Conservation (phyloP, 2,797 vertebrate genomes). For the Enteromius thamalakanensis region DNA sequence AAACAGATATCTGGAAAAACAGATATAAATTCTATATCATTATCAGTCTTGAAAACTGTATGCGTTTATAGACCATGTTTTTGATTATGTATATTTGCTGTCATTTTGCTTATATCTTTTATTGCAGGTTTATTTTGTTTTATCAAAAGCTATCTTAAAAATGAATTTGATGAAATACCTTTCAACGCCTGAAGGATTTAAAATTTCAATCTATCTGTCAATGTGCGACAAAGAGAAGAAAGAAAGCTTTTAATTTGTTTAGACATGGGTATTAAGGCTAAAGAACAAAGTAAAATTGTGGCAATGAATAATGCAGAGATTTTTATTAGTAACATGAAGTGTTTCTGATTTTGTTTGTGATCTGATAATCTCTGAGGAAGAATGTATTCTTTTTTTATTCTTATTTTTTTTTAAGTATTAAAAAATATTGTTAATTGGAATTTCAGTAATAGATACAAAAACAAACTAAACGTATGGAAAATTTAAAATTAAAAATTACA, state of each 20-base stretch:
- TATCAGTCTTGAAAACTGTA: neutral
- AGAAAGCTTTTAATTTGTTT: conserved; percentile 14
- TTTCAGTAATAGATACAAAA: neutral
- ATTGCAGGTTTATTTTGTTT: neutral
- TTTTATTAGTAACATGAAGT: neutral
- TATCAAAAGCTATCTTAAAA: neutral
- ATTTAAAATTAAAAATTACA: neutral
- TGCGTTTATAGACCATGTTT: neutral
- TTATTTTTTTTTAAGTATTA: neutral
- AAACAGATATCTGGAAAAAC: too few relatives aligned
- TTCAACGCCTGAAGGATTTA: neutral
- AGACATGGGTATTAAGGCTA: conserved; percentile 5
- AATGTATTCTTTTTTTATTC: neutral
- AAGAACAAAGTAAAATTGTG: conserved; percentile 11
- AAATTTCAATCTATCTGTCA: conserved; percentile 15
- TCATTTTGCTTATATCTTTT: neutral
- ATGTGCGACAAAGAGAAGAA: conserved; percentile 11
- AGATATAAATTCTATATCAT: neutral
- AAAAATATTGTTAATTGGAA: neutral
- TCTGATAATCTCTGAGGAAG: neutral
- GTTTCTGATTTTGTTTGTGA: conserved; percentile 1
- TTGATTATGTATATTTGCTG: neutral
- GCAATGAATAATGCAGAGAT: neutral
- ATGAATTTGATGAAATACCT: neutral
- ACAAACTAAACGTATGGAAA: too few relatives aligned